Base-by-base conservation (phyloP, 2,888 invertebrate species). In the Pecten maximus region DNA sequence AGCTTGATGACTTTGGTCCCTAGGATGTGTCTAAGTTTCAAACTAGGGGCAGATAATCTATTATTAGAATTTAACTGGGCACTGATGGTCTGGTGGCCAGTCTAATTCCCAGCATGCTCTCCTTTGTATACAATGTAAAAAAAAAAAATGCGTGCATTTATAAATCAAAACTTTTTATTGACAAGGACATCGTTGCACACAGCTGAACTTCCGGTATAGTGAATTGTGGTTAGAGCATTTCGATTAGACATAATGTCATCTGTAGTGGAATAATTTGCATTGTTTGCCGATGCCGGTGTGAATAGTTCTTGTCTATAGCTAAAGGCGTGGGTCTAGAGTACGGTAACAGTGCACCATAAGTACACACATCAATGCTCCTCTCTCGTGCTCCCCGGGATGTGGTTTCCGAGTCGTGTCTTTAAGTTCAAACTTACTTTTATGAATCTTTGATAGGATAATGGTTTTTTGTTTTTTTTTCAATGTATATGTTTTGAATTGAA, bases 271-370 rank as follows among this genome's bases (percentile, higher is more conserved):
- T 74, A 74, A 74, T 74, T 28, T 74, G 74, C 74, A 35, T 74
- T 74, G 74, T 74, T 74, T 74, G 74, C 10, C 35, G 74, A 35
- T 74, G 35, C 15, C 10, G 74, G 74, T 74, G 74, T 74, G 23
- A 74, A 74, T 74, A 54, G 54, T 19, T 54, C 44, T 54, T 54
- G 74, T 74, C 74, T 74, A 35, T 74, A 74, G 74, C 74, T 74
- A 12, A 15, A 74, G 74, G 74, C 74, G 28, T 2, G 23, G 35
- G 74, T 19, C 8, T 74, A 35, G 74, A 28, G 74, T 28, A 35
- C 74, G 35, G 28, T 28, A 35, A 74, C 1, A 74, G 74, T 74
- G 16, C 74, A 23, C 35, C 74, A 74, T 10, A 8, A 74, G 74
- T 74, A 74, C 74, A 8, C 74, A 35, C 74, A 35, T 74, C 74